These are phyloP conservation scores for Sylvilagus bachmani DNA, from an alignment of 2,113 vertebrate species.

Conservation along the genomic window DNA sequence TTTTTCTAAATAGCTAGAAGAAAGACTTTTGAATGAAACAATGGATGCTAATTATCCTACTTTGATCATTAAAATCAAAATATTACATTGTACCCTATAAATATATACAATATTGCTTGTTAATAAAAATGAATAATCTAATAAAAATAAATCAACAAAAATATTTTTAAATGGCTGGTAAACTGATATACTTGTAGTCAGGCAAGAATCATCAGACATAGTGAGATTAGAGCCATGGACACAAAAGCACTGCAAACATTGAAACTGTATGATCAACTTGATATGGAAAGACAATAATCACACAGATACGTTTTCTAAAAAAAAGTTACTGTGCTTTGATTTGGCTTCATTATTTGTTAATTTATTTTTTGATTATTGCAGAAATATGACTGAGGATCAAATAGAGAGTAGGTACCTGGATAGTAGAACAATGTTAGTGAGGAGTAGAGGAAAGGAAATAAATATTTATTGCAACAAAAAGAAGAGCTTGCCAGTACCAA, in stretches of 20 bases:
- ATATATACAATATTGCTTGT: too few species aligned
- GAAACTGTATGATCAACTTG: not conserved
- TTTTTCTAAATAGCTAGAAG: too few species aligned
- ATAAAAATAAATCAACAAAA: too few species aligned
- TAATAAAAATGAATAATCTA: too few species aligned
- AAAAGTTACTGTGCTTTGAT: not conserved
- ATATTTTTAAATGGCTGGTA: too few species aligned
- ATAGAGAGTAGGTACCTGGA: not conserved
- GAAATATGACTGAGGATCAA: not conserved
- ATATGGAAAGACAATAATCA: not conserved
- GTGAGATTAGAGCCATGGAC: not conserved
- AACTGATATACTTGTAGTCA: not conserved
- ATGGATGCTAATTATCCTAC: too few species aligned
- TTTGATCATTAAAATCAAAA: too few species aligned
- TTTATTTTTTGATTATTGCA: not conserved
- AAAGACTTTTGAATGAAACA: too few species aligned
- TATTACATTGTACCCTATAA: too few species aligned
- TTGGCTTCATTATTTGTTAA: not conserved
- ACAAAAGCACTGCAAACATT: not conserved
- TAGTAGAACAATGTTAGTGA: not conserved
- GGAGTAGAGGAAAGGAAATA: not conserved
- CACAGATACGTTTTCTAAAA: not conserved
- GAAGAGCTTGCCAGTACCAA: not conserved
- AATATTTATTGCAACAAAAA: not conserved
- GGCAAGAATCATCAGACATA: not conserved